Base-by-base conservation (phyloP, 2,797 vertebrate genomes). In the Malacoctenus gilli region DNA sequence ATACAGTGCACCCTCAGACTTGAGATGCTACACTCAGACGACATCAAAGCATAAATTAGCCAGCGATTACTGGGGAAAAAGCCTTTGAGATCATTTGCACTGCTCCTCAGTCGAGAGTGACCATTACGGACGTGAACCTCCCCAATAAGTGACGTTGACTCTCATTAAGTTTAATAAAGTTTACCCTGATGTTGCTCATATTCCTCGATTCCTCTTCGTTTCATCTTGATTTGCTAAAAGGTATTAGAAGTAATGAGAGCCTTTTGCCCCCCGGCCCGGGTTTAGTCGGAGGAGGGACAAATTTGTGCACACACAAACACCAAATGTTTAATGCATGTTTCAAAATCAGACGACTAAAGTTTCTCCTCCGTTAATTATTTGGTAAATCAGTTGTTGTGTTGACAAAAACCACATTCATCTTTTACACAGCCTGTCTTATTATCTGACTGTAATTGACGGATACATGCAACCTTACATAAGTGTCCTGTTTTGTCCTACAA, bases 111-210 rank as follows among this genome's bases (percentile, higher is more conserved):
- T 54, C 77, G 85, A 88, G 60, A 84, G 87, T 92, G 91, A 87
- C 89, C 85, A 82, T 84, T 91, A 88, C 77, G 79, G 80, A 85
- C 77, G 53, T 31, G 68, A 89, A 75, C 82, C 85, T 68, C 72
- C 81, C 81, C 69, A 75, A 58, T 82, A 79, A 84, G 79, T 59
- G 86, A 91, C 83, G 79, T 91, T 89, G 89, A 92, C 87, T 92
- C 87, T 93, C 92, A 92, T 92, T 87, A 92, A 92, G 75, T 83
- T 88, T 93, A 89, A 93, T 92, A 82, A 91, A 90, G 77, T 92
- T 92, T 90, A 90, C 83, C 62, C 80, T 55, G 75, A 71, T 86
- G 66, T 64, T 85, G 63, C 68, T 75, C 72, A 72, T 77, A 82
- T 82, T 71, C 73, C 56, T 80, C 74, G 75, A 72, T 88, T 91